These are phyloP conservation scores for Erethizon dorsatum DNA, from an alignment of 2,797 vertebrate genomes.

Conservation along the genomic window DNA sequence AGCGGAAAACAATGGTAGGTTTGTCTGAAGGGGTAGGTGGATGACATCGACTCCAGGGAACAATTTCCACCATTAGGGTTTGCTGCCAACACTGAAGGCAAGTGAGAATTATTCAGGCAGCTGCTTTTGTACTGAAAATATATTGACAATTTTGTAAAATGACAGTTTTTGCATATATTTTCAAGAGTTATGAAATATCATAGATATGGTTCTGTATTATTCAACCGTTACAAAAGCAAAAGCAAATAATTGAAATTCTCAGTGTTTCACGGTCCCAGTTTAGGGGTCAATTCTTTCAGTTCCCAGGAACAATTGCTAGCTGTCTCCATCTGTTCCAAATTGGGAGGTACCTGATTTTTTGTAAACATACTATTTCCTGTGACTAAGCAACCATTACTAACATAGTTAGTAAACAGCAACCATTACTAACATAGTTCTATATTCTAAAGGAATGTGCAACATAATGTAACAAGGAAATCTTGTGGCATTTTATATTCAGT, in stretches of 20 bases:
- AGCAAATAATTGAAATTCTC: slow-evolving; percentile 33
- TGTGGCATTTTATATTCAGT: slow-evolving; percentile 23
- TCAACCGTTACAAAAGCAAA: not conserved
- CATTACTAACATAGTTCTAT: not conserved
- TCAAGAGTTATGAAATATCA: not conserved
- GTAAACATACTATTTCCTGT: slow-evolving; percentile 13
- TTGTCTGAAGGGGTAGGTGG: not conserved
- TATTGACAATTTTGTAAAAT: not conserved
- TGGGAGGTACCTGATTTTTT: not conserved
- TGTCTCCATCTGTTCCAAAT: not conserved
- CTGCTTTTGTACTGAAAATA: not conserved
- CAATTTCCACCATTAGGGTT: not conserved
- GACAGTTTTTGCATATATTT: not conserved
- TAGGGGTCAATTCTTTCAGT: not conserved
- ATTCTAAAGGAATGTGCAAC: not conserved
- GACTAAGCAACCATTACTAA: too few relatives aligned
- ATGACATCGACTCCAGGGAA: not conserved
- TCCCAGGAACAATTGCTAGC: not conserved
- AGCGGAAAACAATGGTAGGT: too few relatives aligned
- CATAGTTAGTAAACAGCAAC: not conserved
- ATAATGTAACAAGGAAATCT: slow-evolving; percentile 9
- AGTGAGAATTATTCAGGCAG: not conserved
- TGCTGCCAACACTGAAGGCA: not conserved
- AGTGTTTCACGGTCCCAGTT: not conserved
- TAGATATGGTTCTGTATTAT: not conserved